Evolutionary conservation across 2,113 vertebrate genomes (phyloP).

Genomic region (Narcine bancroftii): DNA sequence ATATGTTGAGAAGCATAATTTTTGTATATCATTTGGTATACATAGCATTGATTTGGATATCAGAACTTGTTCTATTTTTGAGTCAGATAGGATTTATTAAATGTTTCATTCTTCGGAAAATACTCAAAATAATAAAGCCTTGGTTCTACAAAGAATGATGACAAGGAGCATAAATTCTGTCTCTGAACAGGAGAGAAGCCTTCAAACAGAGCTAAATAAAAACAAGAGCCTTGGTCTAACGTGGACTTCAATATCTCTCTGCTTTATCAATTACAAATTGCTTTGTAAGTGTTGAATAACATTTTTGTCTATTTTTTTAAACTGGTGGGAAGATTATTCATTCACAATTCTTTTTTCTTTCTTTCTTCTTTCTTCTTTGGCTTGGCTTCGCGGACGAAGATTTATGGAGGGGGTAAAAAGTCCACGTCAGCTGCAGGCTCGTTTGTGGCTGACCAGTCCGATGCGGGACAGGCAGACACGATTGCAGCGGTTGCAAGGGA

Average conservation of each 20-base stretch:
- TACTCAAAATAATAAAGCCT: not conserved
- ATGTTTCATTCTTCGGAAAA: not conserved
- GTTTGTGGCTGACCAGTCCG: too few species aligned
- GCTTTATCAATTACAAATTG: not conserved
- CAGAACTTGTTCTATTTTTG: not conserved
- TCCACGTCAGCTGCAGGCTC: too few species aligned
- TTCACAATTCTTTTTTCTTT: too few species aligned
- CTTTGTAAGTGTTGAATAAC: not conserved
- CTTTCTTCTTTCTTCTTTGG: too few species aligned
- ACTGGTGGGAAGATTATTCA: not conserved
- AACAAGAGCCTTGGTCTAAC: not conserved
- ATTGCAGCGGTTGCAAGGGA: too few species aligned
- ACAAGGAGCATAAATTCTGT: not conserved
- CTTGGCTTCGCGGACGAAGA: too few species aligned
- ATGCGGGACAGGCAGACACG: too few species aligned
- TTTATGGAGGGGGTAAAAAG: too few species aligned
- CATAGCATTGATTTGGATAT: not conserved
- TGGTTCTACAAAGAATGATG: not conserved
- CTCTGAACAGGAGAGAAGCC: not conserved
- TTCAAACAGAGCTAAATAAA: not conserved
- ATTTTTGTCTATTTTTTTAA: not conserved
- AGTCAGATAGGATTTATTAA: not conserved
- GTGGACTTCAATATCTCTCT: not conserved
- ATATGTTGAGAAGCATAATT: not conserved
- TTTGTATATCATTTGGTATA: not conserved